Conservation (phyloP, 2,113 vertebrate species). For the human region GRCh38 chr21:14240001-14240500, state of each 20-base stretch:
- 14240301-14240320: background rate
- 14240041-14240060: background rate
- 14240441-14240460: constrained; percentile 17
- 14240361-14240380: constrained; percentile 9
- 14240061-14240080: background rate
- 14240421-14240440: background rate
- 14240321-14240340: background rate
- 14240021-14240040: background rate
- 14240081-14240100: background rate
- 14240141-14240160: background rate
- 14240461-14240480: background rate
- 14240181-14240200: background rate
- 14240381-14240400: background rate
- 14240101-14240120: background rate
- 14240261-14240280: background rate
- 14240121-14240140: background rate
- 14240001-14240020: background rate
- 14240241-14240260: background rate
- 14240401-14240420: background rate
- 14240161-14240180: background rate
- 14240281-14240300: background rate
- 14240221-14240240: background rate
- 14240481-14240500: background rate
- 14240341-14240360: background rate
- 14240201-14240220: background rate